Conservation (phyloP, 2,113 vertebrate species). For the Potamarius usumacintae region DNA sequence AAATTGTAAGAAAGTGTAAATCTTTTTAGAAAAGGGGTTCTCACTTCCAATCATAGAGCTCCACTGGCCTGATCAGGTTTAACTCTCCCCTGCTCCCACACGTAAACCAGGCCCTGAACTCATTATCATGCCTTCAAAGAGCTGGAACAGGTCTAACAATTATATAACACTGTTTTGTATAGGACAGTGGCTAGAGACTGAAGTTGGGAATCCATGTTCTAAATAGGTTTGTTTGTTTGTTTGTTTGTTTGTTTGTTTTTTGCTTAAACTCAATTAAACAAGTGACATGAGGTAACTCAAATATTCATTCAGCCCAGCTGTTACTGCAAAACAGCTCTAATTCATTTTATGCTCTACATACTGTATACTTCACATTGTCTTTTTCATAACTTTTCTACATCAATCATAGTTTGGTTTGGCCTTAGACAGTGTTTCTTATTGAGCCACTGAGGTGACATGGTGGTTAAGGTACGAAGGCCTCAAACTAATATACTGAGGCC, state of each 20-base stretch:
- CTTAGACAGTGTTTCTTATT: neutral
- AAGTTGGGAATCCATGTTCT: neutral
- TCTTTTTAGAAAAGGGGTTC: neutral
- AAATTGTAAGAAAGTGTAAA: neutral
- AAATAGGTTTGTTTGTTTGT: neutral
- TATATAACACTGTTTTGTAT: neutral
- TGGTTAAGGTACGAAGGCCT: neutral
- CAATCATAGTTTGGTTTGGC: neutral
- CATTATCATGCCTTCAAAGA: neutral
- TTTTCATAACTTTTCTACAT: neutral
- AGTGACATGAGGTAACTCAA: neutral
- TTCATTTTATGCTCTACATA: neutral
- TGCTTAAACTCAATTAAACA: neutral
- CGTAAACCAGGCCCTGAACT: neutral
- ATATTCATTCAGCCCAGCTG: neutral
- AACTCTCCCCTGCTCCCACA: neutral
- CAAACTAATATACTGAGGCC: neutral
- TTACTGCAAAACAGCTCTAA: neutral
- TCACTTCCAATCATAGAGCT: neutral
- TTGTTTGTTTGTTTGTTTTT: neutral
- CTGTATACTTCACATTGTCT: neutral
- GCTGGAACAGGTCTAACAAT: neutral
- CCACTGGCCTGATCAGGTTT: neutral
- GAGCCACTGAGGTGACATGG: neutral
- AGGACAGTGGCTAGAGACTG: neutral